A percentile compares a stretch with the other conserved stretches of the same genome.
phyloP scores from a whole-genome alignment of 2,888 invertebrate species.

The Agriopis leucophaearia region DNA sequence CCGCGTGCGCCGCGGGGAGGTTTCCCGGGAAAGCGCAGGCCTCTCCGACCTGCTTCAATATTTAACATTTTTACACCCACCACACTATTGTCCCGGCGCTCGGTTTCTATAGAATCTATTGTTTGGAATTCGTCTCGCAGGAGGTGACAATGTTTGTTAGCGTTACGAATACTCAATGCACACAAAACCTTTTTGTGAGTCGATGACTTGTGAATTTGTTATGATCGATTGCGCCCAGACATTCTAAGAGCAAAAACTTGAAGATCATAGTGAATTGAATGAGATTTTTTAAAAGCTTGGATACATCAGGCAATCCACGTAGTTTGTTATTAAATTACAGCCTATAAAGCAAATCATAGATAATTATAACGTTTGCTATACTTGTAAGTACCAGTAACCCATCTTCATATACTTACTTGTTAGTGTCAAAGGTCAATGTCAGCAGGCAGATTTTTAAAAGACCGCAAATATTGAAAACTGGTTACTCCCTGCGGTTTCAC shows the following conservation, averaged over 20 bases:
- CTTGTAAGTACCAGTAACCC: too few species aligned
- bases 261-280: conserved; percentile 54
- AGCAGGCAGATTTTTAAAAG: too few species aligned
- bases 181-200: conserved; percentile 80
- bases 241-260: conserved; percentile 60
- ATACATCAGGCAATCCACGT: background rate
- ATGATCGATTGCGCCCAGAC: conserved; percentile 78
- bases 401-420: too few species aligned
- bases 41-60: conserved; percentile 73
- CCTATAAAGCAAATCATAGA: conserved; percentile 19
- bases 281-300: conserved; percentile 47
- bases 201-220: conserved; percentile 86
- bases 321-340: conserved; percentile 18
- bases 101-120: conserved; percentile 77
- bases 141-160: conserved; percentile 84
- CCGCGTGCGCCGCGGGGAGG: conserved; percentile 82
- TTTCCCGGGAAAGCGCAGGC: conserved; percentile 79
- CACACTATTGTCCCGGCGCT: conserved; percentile 70
- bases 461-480: too few species aligned
- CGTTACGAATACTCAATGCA: conserved; percentile 75
- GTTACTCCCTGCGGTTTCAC: too few species aligned
- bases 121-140: conserved; percentile 76
- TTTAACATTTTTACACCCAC: conserved; percentile 83
- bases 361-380: too few species aligned
- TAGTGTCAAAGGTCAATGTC: too few species aligned